Percentiles rank a stretch among this genome's conserved stretches.
Conservation (phyloP, 2,888 invertebrate species). For the Ophraella communa region DNA sequence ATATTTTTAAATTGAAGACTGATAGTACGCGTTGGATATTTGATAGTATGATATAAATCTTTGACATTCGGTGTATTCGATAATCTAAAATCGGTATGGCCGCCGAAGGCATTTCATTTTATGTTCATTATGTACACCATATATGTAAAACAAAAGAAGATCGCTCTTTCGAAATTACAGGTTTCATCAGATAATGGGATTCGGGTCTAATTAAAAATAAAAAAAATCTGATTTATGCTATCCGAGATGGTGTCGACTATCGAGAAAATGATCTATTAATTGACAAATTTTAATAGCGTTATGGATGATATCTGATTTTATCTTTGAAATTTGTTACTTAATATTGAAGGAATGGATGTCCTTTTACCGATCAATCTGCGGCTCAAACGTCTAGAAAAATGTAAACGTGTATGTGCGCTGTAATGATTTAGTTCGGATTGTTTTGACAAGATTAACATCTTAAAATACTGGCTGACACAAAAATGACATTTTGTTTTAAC, state of each 20-base stretch:
- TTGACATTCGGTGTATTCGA: slow-evolving; percentile 1
- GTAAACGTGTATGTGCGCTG: background rate
- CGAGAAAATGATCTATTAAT: slow-evolving; percentile 32
- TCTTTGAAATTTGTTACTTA: background rate
- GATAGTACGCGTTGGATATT: background rate
- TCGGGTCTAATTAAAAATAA: slow-evolving; percentile 35
- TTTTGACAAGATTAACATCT: slow-evolving; percentile 3
- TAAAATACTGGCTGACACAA: no score
- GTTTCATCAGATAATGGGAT: slow-evolving; percentile 36
- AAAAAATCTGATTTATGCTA: slow-evolving; percentile 36
- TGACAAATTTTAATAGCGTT: slow-evolving; percentile 33
- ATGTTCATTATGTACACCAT: slow-evolving; percentile 29
- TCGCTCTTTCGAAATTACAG: slow-evolving; percentile 34
- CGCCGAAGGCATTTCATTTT: slow-evolving; percentile 4
- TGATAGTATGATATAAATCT: background rate
- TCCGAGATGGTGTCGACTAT: slow-evolving; percentile 34
- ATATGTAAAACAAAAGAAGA: slow-evolving; percentile 32
- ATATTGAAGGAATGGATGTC: slow-evolving; percentile 9
- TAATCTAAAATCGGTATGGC: slow-evolving; percentile 13
- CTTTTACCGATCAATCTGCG: background rate
- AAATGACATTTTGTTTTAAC: no score
- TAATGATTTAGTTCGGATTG: background rate
- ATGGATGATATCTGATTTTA: slow-evolving; percentile 20
- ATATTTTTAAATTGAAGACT: background rate
- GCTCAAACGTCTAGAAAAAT: background rate